phyloP scores from a whole-genome alignment of 2,113 vertebrate genomes.

The Naja naja region DNA sequence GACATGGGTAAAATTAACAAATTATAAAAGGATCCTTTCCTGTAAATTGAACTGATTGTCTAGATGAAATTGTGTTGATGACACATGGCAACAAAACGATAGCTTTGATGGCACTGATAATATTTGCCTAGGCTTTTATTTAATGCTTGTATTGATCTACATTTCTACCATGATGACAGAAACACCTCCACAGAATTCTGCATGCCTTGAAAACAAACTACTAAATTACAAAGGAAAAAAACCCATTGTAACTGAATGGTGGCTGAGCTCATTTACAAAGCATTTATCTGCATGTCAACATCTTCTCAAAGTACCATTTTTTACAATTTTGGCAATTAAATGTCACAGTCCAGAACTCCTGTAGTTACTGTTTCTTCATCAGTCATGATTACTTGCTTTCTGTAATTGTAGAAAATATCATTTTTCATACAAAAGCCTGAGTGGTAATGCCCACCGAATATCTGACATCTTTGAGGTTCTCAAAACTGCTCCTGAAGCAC shows the following conservation, averaged over 20 bases:
- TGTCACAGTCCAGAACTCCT: neutral
- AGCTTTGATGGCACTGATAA: slow-evolving; percentile 33
- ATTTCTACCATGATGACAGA: slow-evolving; percentile 40
- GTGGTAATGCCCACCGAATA: slow-evolving; percentile 18
- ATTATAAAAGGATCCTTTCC: slow-evolving; percentile 51
- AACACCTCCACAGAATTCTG: slow-evolving; percentile 37
- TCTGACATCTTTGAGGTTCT: neutral
- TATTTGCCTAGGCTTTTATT: slow-evolving; percentile 49
- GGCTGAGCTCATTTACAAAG: slow-evolving; percentile 41
- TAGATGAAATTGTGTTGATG: slow-evolving; percentile 25
- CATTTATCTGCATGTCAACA: slow-evolving; percentile 32
- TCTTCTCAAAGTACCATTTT: slow-evolving; percentile 18
- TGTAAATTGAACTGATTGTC: slow-evolving; percentile 58
- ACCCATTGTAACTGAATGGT: neutral
- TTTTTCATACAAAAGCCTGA: slow-evolving; percentile 23
- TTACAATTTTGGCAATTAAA: slow-evolving; percentile 4
- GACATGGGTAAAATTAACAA: slow-evolving; percentile 51
- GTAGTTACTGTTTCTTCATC: slow-evolving; percentile 42
- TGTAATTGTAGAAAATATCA: slow-evolving; percentile 32
- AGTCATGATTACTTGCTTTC: slow-evolving; percentile 41
- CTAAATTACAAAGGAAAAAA: slow-evolving; percentile 42
- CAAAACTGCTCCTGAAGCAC: neutral
- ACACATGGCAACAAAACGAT: slow-evolving; percentile 34
- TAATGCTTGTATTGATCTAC: slow-evolving; percentile 48
- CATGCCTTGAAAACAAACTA: slow-evolving; percentile 44